phyloP scores from a whole-genome alignment of 1,140 invertebrate species.

The Caligus rogercresseyi region DNA sequence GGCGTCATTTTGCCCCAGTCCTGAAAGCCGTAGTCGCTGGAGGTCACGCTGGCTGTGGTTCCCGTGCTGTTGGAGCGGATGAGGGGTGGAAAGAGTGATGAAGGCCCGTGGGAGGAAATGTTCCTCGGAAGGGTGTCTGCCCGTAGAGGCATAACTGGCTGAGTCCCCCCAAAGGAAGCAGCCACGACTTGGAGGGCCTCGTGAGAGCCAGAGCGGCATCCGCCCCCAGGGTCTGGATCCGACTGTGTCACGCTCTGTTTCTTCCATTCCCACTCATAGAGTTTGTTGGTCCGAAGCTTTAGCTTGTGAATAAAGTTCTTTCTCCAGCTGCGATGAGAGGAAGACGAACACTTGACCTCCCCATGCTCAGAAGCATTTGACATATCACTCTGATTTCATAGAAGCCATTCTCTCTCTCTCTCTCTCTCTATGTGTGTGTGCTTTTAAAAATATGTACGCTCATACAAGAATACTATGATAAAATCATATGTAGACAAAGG shows the following conservation, averaged over 20 bases:
- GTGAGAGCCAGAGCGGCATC: neutral
- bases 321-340: neutral
- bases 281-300: neutral
- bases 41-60: constrained; percentile 7
- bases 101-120: neutral
- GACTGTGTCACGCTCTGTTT: neutral
- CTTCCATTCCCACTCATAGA: neutral
- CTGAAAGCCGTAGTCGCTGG: constrained; percentile 10
- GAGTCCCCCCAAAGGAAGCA: neutral
- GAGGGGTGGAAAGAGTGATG: neutral
- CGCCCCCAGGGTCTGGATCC: neutral
- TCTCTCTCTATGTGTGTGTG: too few species aligned
- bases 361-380: neutral
- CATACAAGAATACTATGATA: too few species aligned
- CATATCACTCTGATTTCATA: neutral
- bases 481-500: too few species aligned
- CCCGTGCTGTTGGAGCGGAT: constrained; percentile 3
- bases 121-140: neutral
- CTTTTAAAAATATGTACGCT: too few species aligned
- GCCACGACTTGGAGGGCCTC: neutral
- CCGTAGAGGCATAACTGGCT: neutral
- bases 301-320: neutral
- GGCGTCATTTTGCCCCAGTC: constrained; percentile 7
- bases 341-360: neutral
- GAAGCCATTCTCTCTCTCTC: neutral